A percentile compares a stretch with the other conserved stretches of the same genome.
Evolutionary conservation across 2,797 vertebrate species (phyloP).

Genomic region (Pangasius krempfi): DNA sequence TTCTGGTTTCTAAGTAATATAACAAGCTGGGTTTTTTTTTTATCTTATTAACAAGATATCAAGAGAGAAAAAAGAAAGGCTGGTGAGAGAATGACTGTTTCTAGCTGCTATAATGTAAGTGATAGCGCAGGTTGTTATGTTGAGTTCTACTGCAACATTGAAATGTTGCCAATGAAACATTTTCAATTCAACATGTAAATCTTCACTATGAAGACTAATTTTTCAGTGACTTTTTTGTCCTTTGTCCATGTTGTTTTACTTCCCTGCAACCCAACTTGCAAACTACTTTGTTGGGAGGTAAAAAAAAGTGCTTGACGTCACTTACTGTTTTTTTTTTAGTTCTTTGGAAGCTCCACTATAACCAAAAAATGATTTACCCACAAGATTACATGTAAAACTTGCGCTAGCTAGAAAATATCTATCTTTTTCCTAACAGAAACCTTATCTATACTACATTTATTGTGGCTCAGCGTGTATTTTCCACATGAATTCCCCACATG

Average conservation of each 20-base stretch:
- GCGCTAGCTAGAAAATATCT: not conserved
- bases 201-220: not conserved
- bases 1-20: not conserved
- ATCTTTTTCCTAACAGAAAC: not conserved
- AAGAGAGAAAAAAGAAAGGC: not conserved
- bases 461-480: not conserved
- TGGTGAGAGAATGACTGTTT: not conserved
- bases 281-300: not conserved
- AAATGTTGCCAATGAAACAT: not conserved
- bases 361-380: not conserved
- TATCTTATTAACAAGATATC: too few relatives aligned
- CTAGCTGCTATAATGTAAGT: not conserved
- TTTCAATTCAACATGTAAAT: not conserved
- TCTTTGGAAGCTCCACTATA: not conserved
- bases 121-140: not conserved
- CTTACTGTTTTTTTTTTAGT: not conserved
- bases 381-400: not conserved
- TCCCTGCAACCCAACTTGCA: not conserved
- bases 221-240: not conserved
- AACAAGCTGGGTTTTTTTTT: not conserved
- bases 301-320: not conserved
- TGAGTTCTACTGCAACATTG: not conserved
- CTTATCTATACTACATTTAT: not conserved
- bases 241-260: not conserved
- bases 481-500: not conserved